Conservation (phyloP, 2,113 vertebrate genomes). For the Cephalophus harveyi region DNA sequence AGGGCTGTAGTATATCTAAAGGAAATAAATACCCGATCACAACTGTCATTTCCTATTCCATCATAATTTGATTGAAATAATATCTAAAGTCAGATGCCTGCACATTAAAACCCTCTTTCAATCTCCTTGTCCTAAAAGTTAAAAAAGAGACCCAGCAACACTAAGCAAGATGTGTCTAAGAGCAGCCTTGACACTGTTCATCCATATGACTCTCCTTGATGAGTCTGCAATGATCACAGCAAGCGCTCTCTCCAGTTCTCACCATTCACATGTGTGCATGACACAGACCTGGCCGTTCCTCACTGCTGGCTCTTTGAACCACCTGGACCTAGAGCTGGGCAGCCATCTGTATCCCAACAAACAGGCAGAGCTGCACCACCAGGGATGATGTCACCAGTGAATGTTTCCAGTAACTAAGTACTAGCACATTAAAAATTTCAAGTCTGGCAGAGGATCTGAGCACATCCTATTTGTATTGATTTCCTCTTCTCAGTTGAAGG, state of each 20-base stretch:
- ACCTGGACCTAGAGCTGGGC: constrained; percentile 36
- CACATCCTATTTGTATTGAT: constrained; percentile 30
- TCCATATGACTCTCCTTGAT: constrained; percentile 38
- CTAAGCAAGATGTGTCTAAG: not conserved
- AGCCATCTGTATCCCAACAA: constrained; percentile 46
- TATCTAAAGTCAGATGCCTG: constrained; percentile 54
- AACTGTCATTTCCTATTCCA: constrained; percentile 46
- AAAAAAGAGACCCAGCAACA: not conserved
- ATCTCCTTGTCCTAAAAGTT: constrained; percentile 31
- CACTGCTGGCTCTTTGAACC: constrained; percentile 31
- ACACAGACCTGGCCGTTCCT: not conserved
- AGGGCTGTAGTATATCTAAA: not conserved
- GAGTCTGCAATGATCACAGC: constrained; percentile 32
- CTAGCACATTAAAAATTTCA: constrained; percentile 57
- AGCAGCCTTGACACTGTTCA: constrained; percentile 26
- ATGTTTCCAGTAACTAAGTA: constrained; percentile 67
- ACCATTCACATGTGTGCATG: not conserved
- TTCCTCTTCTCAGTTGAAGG: not conserved
- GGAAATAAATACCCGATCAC: not conserved
- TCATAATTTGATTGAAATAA: constrained; percentile 44
- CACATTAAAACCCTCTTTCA: constrained; percentile 50
- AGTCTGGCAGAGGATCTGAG: not conserved
- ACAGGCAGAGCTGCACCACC: constrained; percentile 58
- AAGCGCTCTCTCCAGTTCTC: constrained; percentile 4
- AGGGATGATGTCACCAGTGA: constrained; percentile 62